Base-by-base conservation (phyloP, 2,888 invertebrate genomes). In the Erynnis tages region DNA sequence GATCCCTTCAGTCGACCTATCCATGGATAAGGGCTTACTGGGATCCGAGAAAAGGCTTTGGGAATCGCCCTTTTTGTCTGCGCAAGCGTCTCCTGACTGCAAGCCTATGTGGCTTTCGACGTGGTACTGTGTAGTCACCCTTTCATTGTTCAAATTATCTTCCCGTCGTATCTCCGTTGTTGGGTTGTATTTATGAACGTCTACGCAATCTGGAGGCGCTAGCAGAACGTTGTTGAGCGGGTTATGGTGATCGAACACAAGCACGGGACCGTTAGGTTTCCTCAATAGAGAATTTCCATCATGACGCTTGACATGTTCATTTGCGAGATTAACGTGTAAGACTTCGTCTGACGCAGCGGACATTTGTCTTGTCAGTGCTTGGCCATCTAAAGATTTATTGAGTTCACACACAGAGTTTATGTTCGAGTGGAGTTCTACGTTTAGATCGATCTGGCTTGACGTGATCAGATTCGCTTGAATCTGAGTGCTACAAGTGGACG, bases 381-480 rank as follows among this genome's bases (percentile, higher is more conserved):
- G 17, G 5, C 49, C 21, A 17, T 46, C 17, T 19, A 56, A 27
- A 16, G 55, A 37, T 32, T 54, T 53, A 8, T 56, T 57, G 1
- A 67, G 8, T 19, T 70, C 62, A 16, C 56, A 56, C 1, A 34
- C 47, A 3, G 71, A 69, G 1, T 65, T 66, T 0, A 60, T n/a
- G n/a, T 56, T 63, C 0, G 69, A 73, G 41, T 53, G 57, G 1
- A 65, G 13, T 2, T 71, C 73, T 1, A 63, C 35, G 6, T 65
- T 61, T 0, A 87, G 29, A 21, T 86, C 87, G 7, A 87, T 71
- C 63, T 88, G 88, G 50, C 87, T 88, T 0, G 88, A 81, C 0
- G 76, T 65, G 0, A 70, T 21, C 2, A 84, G 54, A 57, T 83
- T 79, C 0, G 84, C 78, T 62, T 89, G 87, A 27, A 84, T 65